phyloP scores from a whole-genome alignment of 2,888 invertebrate genomes.

The Tetranychus piercei region DNA sequence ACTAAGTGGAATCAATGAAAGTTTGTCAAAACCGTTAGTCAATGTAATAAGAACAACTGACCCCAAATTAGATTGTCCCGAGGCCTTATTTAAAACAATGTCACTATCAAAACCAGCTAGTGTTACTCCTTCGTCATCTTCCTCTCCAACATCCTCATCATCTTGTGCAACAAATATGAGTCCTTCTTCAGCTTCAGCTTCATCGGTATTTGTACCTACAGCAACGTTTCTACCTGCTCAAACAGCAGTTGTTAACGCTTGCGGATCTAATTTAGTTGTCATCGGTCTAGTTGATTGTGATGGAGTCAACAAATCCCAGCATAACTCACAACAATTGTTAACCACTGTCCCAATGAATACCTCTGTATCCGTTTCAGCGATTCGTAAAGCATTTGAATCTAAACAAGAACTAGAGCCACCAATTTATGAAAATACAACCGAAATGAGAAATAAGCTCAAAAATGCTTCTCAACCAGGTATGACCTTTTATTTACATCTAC shows the following conservation, averaged over 20 bases:
- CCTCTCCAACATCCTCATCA: background rate
- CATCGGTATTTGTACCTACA: background rate
- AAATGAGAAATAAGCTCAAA: background rate
- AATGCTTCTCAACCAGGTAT: background rate
- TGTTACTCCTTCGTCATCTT: background rate
- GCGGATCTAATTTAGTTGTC: background rate
- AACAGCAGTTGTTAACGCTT: background rate
- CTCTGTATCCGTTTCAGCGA: conserved; percentile 10
- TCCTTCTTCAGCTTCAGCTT: background rate
- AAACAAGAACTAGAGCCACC: background rate
- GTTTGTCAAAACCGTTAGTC: background rate
- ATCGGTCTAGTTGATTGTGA: conserved; percentile 1
- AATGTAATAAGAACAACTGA: background rate
- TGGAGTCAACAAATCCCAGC: background rate
- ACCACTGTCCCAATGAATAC: background rate
- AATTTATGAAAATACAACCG: conserved; percentile 4
- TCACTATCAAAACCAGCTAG: background rate
- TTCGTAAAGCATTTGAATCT: conserved; percentile 10
- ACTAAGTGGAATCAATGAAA: background rate
- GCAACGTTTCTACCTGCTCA: background rate
- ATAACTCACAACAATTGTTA: background rate
- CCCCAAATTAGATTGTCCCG: background rate
- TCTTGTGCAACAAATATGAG: background rate
- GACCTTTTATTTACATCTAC: background rate
- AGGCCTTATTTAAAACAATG: background rate